Evolutionary conservation across 2,113 vertebrate genomes (phyloP), one percentile per base, ranked within the genome.

Genomic region (Bujurquina vittata): DNA sequence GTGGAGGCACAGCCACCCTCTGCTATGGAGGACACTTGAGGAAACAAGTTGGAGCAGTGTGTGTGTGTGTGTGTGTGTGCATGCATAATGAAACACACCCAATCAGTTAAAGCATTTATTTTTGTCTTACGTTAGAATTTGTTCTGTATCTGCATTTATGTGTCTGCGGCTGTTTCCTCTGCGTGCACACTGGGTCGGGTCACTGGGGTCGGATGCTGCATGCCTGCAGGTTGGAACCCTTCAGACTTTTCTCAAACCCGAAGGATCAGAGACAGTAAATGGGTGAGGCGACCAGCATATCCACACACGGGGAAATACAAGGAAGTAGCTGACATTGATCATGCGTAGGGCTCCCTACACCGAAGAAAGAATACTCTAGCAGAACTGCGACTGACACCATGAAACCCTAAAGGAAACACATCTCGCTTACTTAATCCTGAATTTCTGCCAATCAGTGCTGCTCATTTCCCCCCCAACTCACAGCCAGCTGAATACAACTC

Each of bases 401-500:
- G 33, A 61, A 61, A 35, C 59, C 9, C 10, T 33, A 17, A 35
- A 61, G 1, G 0, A 35, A 18, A 20, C 31, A 11, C 2, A 18
- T 1, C 4, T 61, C 29, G 17, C 0, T 49, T 18, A 49, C 15
- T 0, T 35, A 20, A 3, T 61, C 59, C 29, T 33, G 29, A 31
- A 61, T 61, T 35, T 33, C 18, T 35, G 9, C 18, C 60, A 61
- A 35, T 61, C 59, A 61, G 29, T 33, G 59, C 4, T 3, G 59
- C 59, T n/a, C 60, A 7, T 35, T 35, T n/a, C n/a, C 60, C 5
- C 5, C 33, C 10, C 5, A 31, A 62, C 18, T 35, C 31, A 61
- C 31, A 35, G 49, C 17, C 17, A 52, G 18, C 20, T 35, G 20
- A 61, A 20, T 35, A n/a, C 10, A 62, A 62, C 35, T 35, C 18